These are phyloP conservation scores for Neosilurus mollespiculum DNA, from an alignment of 2,797 vertebrate genomes.

Conservation along the genomic window DNA sequence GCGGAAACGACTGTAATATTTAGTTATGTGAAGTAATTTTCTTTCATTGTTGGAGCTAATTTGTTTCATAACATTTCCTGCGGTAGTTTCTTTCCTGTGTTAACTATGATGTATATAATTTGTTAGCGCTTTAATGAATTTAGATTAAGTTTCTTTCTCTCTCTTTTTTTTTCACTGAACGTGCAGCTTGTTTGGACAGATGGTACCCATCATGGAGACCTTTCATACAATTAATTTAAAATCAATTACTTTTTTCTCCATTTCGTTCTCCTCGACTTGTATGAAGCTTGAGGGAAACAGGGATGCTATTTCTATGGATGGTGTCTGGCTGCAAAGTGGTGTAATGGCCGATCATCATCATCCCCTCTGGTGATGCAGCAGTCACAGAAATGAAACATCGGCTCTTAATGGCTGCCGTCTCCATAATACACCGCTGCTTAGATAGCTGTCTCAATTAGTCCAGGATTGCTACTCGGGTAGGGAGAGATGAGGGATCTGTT, in stretches of 20 bases:
- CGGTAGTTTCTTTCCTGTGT: slow-evolving; percentile 77
- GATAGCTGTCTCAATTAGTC: slow-evolving; percentile 49
- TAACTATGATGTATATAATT: slow-evolving; percentile 89
- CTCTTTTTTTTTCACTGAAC: slow-evolving; percentile 64
- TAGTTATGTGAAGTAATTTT: slow-evolving; percentile 88
- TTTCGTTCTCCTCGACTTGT: slow-evolving; percentile 65
- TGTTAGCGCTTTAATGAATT: slow-evolving; percentile 97
- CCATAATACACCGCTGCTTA: slow-evolving; percentile 29
- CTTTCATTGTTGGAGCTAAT: slow-evolving; percentile 90
- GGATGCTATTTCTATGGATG: slow-evolving; percentile 60
- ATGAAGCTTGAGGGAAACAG: slow-evolving; percentile 66
- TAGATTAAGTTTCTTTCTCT: slow-evolving; percentile 78
- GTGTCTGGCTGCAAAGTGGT: slow-evolving; percentile 60
- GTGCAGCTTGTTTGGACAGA: slow-evolving; percentile 87
- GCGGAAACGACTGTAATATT: slow-evolving; percentile 83
- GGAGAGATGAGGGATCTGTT: slow-evolving; percentile 41
- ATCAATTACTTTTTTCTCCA: slow-evolving; percentile 70
- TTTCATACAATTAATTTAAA: slow-evolving; percentile 80
- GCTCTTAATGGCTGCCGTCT: slow-evolving; percentile 44
- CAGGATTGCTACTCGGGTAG: slow-evolving; percentile 39
- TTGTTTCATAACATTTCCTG: slow-evolving; percentile 90
- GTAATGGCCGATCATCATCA: slow-evolving; percentile 64
- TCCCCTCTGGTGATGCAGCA: slow-evolving; percentile 48
- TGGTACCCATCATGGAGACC: slow-evolving; percentile 88
- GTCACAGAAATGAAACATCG: slow-evolving; percentile 48